Evolutionary conservation across 2,113 vertebrate species (phyloP), one percentile per base, ranked within the genome.

Genomic region (Recurvirostra avosetta): DNA sequence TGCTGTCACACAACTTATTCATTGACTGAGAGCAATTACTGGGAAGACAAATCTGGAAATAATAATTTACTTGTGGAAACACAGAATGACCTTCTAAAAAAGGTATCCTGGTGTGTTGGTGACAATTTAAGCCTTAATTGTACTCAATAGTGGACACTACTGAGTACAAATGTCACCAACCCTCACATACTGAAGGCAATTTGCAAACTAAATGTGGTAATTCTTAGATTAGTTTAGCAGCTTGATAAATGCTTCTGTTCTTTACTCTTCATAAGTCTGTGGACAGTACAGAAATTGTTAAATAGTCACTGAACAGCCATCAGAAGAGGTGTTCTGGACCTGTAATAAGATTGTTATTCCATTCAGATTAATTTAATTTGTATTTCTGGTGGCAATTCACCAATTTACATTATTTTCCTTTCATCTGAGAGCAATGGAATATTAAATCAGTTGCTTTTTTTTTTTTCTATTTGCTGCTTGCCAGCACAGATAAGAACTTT

Each of bases 1-100:
- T 78, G 7, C 30, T 62, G 59, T 61, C 50, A 72, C 17, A 68
- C 66, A 81, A 8, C 30, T 77, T 74, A 50, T 10, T 91, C 59
- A 34, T n/a, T 82, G 45, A 15, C 70, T 71, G 26, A 0, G 1
- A 85, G 19, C 0, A 0, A 41, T 20, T 40, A 56, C 62, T 41
- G 45, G 52, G 38, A 93, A 68, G 27, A 41, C 32, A 88, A 81
- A 84, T 41, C 36, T 49, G 66, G 47, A 91, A 96, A 65, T n/a
- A 75, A 82, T 62, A 59, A 78, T 67, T 87, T 89, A 41, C 30
- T 16, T 6, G 5, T 25, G 30, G 50, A 88, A 93, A 68, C 7
- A 59, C 9, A 65, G 34, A 66, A 56, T 53, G 43, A 41, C 30
- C 52, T 87, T 85, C 77, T 79, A 34, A 50, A 40, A 58, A 72